Evolutionary conservation across 2,888 invertebrate species (phyloP).

Genomic region (Polyommatus icarus): DNA sequence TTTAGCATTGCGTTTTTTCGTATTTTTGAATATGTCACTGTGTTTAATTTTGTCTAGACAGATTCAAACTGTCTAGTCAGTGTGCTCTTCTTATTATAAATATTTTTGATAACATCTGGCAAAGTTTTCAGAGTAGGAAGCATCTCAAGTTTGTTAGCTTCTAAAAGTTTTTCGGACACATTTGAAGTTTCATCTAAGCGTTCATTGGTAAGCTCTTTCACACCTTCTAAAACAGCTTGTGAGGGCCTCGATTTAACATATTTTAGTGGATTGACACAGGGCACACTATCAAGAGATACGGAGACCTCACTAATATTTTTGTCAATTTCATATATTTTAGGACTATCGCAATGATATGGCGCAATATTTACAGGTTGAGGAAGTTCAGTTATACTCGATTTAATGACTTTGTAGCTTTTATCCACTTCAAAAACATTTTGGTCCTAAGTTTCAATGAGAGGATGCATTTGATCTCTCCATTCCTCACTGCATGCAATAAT

Average conservation of each 20-base stretch:
- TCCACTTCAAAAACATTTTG: slow-evolving; percentile 84
- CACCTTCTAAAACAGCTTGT: slow-evolving; percentile 63
- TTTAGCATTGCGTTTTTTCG: neutral
- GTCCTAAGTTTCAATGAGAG: slow-evolving; percentile 83
- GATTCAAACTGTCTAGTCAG: too few species aligned
- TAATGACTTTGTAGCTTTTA: slow-evolving; percentile 66
- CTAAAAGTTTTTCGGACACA: slow-evolving; percentile 80
- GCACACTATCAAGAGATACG: slow-evolving; percentile 80
- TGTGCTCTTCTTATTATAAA: slow-evolving; percentile 52
- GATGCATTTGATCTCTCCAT: slow-evolving; percentile 83
- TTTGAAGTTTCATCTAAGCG: slow-evolving; percentile 81
- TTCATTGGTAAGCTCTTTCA: slow-evolving; percentile 78
- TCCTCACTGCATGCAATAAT: slow-evolving; percentile 74
- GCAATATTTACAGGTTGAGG: slow-evolving; percentile 74
- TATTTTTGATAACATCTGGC: slow-evolving; percentile 81
- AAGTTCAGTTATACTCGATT: slow-evolving; percentile 67
- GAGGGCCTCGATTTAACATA: slow-evolving; percentile 77
- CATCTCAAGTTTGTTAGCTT: slow-evolving; percentile 76
- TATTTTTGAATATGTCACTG: neutral
- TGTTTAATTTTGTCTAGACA: neutral
- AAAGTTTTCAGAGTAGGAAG: slow-evolving; percentile 84
- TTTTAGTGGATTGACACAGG: slow-evolving; percentile 82
- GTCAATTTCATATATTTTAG: slow-evolving; percentile 75
- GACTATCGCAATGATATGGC: slow-evolving; percentile 69
- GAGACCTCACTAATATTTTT: slow-evolving; percentile 76